Base-by-base conservation (phyloP, 2,113 vertebrate genomes). In the Tonatia bakeri region DNA sequence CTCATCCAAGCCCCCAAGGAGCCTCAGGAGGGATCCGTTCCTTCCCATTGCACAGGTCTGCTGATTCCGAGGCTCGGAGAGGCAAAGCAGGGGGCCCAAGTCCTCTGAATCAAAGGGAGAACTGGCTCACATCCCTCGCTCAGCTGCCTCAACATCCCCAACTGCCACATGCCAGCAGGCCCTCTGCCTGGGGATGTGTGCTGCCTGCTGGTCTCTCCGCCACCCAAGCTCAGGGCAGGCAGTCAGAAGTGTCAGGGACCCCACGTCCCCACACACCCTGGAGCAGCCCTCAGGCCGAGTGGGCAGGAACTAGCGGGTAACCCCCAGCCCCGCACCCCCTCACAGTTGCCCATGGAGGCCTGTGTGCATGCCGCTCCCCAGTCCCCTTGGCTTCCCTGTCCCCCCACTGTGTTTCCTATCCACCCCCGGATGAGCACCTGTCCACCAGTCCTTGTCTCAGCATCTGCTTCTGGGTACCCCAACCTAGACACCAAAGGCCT, bases 331-430 rank as follows among this genome's bases (percentile, higher is more conserved):
- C 2, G 1, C 36, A 1, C 20, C 0, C 7, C 33, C 31, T 5
- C 17, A 16, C 8, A 11, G 5, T 4, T 4, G 36, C 40, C 6
- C 0, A 0, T 0, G 69, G 67, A 36, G 24, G 31, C 22, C n/a
- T 0, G 1, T 2, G 4, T 3, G 9, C 5, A 0, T 0, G 0
- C 47, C 33, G 0, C 9, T 0, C 6, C 2, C 16, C 0, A 0
- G 33, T 0, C 3, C 4, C 64, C 43, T 4, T 52, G 2, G 0
- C 13, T 4, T 1, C 38, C n/a, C n/a, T 38, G 11, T 13, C 33
- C 14, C 33, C 7, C 8, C 0, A 28, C 31, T 1, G 0, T 0
- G 12, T 19, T 36, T 64, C 54, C 76, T 11, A 0, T 28, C 59
- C 19, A 1, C 38, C 16, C 28, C 26, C 69, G 11, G 4, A 24